Percentiles rank a stretch among this genome's conserved stretches.
These are phyloP conservation scores for Hippocampus mohnikei DNA, from an alignment of 2,113 vertebrate species.

Conservation along the genomic window DNA sequence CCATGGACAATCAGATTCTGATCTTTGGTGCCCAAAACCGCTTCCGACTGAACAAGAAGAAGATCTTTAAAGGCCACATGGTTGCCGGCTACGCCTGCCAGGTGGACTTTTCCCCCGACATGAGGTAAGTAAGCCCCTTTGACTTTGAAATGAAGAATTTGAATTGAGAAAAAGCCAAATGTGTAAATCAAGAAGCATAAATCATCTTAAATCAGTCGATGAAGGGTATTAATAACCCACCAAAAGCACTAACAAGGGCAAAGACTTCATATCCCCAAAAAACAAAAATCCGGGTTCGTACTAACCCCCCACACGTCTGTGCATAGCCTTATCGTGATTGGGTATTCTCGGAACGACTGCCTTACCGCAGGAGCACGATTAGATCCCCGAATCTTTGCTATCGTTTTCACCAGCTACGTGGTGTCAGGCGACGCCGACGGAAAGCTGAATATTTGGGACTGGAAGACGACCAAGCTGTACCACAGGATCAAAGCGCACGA, in stretches of 20 bases:
- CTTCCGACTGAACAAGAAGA: conserved; percentile 98
- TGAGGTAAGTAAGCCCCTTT: conserved; percentile 79
- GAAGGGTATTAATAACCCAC: background rate
- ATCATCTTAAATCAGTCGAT: conserved; percentile 5
- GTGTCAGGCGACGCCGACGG: conserved; percentile 99
- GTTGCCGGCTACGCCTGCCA: conserved; percentile 98
- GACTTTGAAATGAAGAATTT: background rate
- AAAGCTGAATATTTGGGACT: conserved; percentile 98
- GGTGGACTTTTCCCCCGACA: conserved; percentile 98
- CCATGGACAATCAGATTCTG: conserved; percentile 99
- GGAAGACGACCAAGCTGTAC: conserved; percentile 99
- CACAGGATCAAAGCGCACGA: conserved; percentile 96
- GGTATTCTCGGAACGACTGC: too few relatives aligned
- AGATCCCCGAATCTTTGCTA: conserved; percentile 6
- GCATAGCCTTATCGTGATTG: too few relatives aligned
- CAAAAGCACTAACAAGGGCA: conserved; percentile 12
- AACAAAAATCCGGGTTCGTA: background rate
- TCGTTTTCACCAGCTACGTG: conserved; percentile 79
- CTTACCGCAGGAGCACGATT: background rate
- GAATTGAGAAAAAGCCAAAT: background rate
- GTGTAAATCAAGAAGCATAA: background rate
- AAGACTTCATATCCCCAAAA: conserved; percentile 1
- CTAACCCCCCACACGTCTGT: background rate
- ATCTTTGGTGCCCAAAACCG: conserved; percentile 98
- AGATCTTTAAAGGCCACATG: conserved; percentile 99